Base-by-base conservation (phyloP, 1,140 invertebrate species). In the Anthonomus grandis region DNA sequence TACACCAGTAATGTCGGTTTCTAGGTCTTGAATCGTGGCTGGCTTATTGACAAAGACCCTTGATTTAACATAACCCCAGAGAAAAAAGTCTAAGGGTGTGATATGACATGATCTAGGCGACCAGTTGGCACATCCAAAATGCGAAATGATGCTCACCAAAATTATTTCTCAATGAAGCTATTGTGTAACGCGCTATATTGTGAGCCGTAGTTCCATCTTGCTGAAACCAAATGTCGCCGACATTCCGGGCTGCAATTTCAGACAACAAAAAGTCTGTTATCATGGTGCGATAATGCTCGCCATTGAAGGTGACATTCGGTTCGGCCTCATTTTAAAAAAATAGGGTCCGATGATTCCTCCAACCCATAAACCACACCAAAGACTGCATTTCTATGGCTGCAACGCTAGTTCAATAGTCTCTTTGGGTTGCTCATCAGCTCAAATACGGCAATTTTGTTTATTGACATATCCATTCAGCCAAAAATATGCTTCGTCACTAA, bases 31-130 rank as follows among this genome's bases (percentile, higher is more conserved):
- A 49, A 49, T 49, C 47, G 24, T 49, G 39, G 47, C 47, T 54
- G 64, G 59, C 56, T 66, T 68, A 58, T 67, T 19, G 47, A 49
- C 54, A 45, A 62, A 67, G 38, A 65, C 57, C 24, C 44, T 59
- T 39, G 59, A 60, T 57, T 70, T 66, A 18, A 64, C 55, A 47
- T 55, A 59, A 25, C 44, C 58, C 56, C 56, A 60, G 25, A 72
- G 59, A 57, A 67, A 73, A 62, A 73, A 73, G 31, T 49, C 47
- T 27, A 49, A 38, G 24, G 47, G 25, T 49, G 47, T 38, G 47
- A 49, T 49, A 49, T 49, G 25, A 49, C 47, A 49, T 27, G 47
- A 49, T 38, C 47, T 49, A 49, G 50, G 39, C 15, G 50, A 17
- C 19, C 50, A 53, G 38, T 53, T 46, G 24, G 45, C 22, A 53